Conservation (phyloP, 2,113 vertebrate species). For the Microtus montanus region DNA sequence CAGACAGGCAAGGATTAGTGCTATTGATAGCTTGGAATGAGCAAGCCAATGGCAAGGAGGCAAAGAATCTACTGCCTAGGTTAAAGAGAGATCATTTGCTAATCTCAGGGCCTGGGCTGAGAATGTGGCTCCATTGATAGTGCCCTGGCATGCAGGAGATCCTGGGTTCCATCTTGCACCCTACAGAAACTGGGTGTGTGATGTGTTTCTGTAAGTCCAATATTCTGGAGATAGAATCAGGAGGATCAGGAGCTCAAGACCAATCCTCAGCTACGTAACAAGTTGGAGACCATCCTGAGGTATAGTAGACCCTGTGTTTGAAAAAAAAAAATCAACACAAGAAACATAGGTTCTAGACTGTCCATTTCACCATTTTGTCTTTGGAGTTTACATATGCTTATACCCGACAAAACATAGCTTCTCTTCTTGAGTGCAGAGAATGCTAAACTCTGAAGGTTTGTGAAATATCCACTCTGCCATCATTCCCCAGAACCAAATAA, state of each 20-base stretch:
- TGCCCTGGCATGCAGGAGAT: not conserved
- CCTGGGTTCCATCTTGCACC: not conserved
- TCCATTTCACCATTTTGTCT: constrained; percentile 58
- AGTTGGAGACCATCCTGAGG: not conserved
- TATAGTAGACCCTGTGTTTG: not conserved
- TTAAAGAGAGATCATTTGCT: constrained; percentile 54
- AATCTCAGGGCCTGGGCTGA: not conserved
- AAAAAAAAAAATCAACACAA: not conserved
- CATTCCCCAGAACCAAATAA: constrained; percentile 6
- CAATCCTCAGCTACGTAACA: too few species aligned
- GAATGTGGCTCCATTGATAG: not conserved
- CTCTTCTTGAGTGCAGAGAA: constrained; percentile 49
- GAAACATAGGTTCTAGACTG: not conserved
- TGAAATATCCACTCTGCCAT: constrained; percentile 30
- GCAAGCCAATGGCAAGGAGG: constrained; percentile 68
- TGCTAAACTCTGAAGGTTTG: constrained; percentile 46
- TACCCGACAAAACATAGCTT: constrained; percentile 56
- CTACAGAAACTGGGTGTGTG: not conserved
- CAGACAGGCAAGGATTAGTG: constrained; percentile 67
- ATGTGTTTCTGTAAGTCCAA: too few species aligned
- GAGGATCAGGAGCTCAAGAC: not conserved
- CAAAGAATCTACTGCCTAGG: constrained; percentile 60
- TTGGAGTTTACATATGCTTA: constrained; percentile 60
- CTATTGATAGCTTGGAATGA: constrained; percentile 69
- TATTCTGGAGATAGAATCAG: not conserved